A percentile compares a stretch with the other conserved stretches of the same genome.
phyloP scores from a whole-genome alignment of 2,797 vertebrate species.

The Bradypodion ventrale region DNA sequence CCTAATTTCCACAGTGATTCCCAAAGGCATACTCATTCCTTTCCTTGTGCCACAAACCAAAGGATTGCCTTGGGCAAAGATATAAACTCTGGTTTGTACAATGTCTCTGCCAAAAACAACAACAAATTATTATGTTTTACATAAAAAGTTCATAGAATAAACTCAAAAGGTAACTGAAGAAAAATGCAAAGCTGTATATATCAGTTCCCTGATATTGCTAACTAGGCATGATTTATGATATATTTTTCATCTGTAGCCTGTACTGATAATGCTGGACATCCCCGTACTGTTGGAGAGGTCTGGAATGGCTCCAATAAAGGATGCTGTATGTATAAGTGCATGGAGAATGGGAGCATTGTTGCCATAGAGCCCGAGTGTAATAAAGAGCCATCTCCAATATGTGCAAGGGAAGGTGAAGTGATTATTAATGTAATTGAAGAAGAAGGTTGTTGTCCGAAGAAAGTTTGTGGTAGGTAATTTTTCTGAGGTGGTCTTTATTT shows the following conservation, averaged over 20 bases:
- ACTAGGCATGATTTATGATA: background rate
- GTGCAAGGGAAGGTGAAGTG: conserved; percentile 91
- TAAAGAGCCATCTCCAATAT: conserved; percentile 77
- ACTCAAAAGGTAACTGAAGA: background rate
- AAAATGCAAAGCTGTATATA: background rate
- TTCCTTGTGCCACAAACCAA: background rate
- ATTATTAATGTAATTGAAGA: conserved; percentile 85
- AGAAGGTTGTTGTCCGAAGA: conserved; percentile 88
- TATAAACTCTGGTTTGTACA: background rate
- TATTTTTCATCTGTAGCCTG: conserved; percentile 79
- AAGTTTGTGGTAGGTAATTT: conserved; percentile 87
- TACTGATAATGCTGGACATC: conserved; percentile 88
- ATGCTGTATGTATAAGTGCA: conserved; percentile 90
- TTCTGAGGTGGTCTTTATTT: conserved; percentile 1
- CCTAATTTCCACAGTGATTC: background rate
- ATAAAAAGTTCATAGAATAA: background rate
- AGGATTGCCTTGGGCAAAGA: background rate
- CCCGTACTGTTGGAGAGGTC: conserved; percentile 85
- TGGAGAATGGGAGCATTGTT: conserved; percentile 90
- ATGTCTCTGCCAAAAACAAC: background rate
- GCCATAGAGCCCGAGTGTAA: conserved; percentile 88
- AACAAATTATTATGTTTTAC: background rate
- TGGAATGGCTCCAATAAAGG: conserved; percentile 89
- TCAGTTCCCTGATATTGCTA: background rate
- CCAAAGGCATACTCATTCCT: background rate